Base-by-base conservation (phyloP, 2,888 invertebrate species). In the Melipona beecheii region DNA sequence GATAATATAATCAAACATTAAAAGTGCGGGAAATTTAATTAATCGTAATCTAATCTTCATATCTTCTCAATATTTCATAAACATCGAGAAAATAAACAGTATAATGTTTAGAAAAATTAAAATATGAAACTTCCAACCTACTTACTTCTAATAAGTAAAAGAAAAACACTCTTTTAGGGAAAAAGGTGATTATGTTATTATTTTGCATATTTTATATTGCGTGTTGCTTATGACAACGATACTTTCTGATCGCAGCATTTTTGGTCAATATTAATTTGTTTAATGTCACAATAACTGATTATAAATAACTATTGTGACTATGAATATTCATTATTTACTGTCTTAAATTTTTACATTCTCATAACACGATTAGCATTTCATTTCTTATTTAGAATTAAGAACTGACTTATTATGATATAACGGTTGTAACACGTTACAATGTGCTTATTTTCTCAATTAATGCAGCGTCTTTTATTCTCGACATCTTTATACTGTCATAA, bases 1-100 rank as follows among this genome's bases (percentile, higher is more conserved):
- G 19, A 2, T 50, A 27, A 21, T 15, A 0, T 13, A 58, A 19
- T 24, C 19, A 43, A 21, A n/a, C 24, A 9, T 13, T 3, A 4
- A n/a, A 58, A 58, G 5, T 1, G 76, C 76, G 52, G 21, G 3
- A 64, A 58, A 19, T 75, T 60, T 58, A 68, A 75, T 50, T 9
- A 19, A 19, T 15, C 2, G 4, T 5, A n/a, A n/a, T 58, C 15
- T 5, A 17, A 27, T 17, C 56, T 36, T 52, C 0, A 27, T 2
- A 27, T 27, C 1, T 27, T 27, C 27, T 13, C 9, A 9, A 15
- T 43, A 31, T 36, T 11, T 24, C 2, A n/a, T 19, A 17, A 15
- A 21, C 65, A 24, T 27, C 6, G 19, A 13, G 6, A 19, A n/a
- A 9, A 43, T 43, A 9, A 24, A 43, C 4, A 2, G 4, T n/a